Evolutionary conservation across 2,888 invertebrate genomes (phyloP).

Genomic region (Zelleria hepariella): DNA sequence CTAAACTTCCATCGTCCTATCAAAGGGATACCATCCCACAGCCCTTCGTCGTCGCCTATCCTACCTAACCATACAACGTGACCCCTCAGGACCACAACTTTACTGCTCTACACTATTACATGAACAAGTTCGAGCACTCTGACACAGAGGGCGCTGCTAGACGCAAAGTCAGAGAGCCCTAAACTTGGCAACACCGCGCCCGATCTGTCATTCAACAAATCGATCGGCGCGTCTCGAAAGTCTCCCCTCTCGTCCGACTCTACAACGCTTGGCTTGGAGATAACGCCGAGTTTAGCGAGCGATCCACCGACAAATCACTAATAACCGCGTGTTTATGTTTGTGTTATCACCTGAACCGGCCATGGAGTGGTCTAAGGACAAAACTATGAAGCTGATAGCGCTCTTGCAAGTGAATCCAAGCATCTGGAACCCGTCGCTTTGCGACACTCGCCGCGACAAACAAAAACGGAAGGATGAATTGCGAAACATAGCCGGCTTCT

Average conservation of each 20-base stretch:
- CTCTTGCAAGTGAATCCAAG: conserved; percentile 53
- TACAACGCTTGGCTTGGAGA: background rate
- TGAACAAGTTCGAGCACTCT: background rate
- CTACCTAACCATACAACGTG: background rate
- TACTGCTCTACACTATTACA: background rate
- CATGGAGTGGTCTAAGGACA: conserved; percentile 68
- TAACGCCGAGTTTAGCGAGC: conserved; percentile 22
- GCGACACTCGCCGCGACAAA: conserved; percentile 55
- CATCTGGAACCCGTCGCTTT: conserved; percentile 56
- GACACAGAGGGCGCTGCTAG: background rate
- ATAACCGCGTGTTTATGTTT: background rate
- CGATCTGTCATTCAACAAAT: conserved; percentile 19
- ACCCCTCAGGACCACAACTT: background rate
- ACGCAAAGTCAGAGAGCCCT: background rate
- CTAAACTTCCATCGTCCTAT: no score
- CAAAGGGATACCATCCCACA: no score
- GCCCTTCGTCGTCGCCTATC: background rate
- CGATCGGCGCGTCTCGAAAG: conserved; percentile 12
- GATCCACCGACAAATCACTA: conserved; percentile 38
- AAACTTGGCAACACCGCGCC: conserved; percentile 6
- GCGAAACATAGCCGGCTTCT: conserved; percentile 45
- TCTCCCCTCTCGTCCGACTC: background rate
- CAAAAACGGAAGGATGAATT: conserved; percentile 59
- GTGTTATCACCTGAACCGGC: background rate
- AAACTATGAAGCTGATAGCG: conserved; percentile 58